Percentiles rank a stretch among this genome's conserved stretches.
phyloP scores from a whole-genome alignment of 2,797 vertebrate genomes.

The Rhinoraja longicauda region DNA sequence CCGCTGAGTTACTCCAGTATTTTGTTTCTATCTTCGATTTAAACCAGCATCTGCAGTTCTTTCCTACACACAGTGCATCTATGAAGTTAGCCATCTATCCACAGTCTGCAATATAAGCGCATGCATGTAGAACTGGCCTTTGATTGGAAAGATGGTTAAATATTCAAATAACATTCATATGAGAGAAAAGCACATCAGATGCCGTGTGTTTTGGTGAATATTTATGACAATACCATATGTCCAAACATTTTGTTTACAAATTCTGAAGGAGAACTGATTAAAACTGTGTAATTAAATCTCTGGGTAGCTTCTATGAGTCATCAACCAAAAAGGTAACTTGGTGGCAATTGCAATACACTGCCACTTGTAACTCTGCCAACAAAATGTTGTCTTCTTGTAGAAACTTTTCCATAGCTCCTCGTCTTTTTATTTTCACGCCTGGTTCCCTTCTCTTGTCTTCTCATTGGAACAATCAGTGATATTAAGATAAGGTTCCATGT shows the following conservation, averaged over 20 bases:
- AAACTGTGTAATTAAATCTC: not conserved
- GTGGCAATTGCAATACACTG: too few relatives aligned
- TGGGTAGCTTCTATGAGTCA: slow-evolving; percentile 15
- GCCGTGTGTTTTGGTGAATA: not conserved
- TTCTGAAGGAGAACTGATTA: not conserved
- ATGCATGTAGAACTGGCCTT: not conserved
- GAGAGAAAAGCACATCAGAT: not conserved
- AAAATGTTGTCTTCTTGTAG: slow-evolving; percentile 4
- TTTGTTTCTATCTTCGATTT: too few relatives aligned
- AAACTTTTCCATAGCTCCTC: not conserved
- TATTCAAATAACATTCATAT: slow-evolving; percentile 24
- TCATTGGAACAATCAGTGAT: not conserved
- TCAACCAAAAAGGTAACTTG: not conserved
- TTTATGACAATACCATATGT: not conserved
- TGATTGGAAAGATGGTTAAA: not conserved
- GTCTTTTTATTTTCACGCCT: not conserved
- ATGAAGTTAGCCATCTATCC: not conserved
- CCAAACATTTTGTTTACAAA: slow-evolving; percentile 9
- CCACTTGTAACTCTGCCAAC: not conserved
- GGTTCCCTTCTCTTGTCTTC: not conserved
- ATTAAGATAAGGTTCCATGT: not conserved
- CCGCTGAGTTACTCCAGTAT: too few relatives aligned
- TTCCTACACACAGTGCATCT: not conserved
- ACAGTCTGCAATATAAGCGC: not conserved
- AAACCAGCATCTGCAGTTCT: too few relatives aligned